phyloP scores from a whole-genome alignment of 2,888 invertebrate genomes.

The Epirrhoe tristata region DNA sequence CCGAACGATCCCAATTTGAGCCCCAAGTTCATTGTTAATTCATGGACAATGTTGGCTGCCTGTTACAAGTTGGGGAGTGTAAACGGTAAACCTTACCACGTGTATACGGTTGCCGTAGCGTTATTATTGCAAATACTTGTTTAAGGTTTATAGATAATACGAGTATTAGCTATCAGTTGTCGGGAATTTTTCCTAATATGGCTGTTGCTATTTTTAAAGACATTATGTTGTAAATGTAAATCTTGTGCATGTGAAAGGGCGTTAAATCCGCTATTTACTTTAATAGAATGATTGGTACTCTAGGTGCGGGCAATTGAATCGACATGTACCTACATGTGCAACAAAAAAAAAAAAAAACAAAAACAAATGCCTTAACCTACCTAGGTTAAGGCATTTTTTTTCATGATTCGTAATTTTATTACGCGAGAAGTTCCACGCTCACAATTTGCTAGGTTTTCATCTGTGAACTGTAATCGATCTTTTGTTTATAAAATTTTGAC shows the following conservation, averaged over 20 bases:
- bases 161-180: not conserved
- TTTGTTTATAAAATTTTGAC: not conserved
- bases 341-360: too few species aligned
- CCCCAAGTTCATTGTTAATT: conserved; percentile 70
- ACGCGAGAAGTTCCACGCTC: too few species aligned
- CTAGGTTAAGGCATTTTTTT: too few species aligned
- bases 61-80: conserved; percentile 60
- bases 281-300: conserved; percentile 24
- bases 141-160: not conserved
- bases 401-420: too few species aligned
- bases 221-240: not conserved
- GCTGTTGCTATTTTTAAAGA: not conserved
- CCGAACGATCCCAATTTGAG: conserved; percentile 59
- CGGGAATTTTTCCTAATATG: not conserved
- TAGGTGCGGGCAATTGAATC: not conserved
- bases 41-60: conserved; percentile 65
- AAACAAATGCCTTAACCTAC: too few species aligned
- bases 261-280: conserved; percentile 28
- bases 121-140: not conserved
- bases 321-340: too few species aligned
- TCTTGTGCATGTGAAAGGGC: conserved; percentile 29
- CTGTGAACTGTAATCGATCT: not conserved
- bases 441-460: not conserved
- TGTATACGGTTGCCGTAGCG: not conserved
- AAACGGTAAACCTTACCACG: conserved; percentile 46